These are phyloP conservation scores for Labeo rohita DNA, from an alignment of 2,113 vertebrate genomes.

Conservation along the genomic window DNA sequence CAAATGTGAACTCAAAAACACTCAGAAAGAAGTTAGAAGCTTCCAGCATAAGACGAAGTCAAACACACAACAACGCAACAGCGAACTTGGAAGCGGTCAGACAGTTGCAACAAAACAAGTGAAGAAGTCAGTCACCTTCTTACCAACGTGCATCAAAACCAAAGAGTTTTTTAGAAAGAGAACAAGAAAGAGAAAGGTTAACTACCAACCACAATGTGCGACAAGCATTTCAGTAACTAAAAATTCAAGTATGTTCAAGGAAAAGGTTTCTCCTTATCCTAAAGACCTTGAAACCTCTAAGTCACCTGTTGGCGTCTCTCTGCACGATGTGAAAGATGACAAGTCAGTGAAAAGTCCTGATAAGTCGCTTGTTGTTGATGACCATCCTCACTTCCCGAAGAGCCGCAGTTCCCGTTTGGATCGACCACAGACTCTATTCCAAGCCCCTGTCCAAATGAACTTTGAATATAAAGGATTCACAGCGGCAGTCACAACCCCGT, in stretches of 20 bases:
- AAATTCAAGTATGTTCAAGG: background rate
- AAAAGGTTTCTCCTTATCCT: background rate
- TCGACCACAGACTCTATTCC: constrained; percentile 55
- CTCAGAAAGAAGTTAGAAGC: background rate
- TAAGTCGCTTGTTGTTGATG: constrained; percentile 60
- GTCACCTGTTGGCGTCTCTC: constrained; percentile 9
- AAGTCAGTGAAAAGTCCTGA: constrained; percentile 71
- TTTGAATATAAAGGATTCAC: constrained; percentile 72
- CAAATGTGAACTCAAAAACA: background rate
- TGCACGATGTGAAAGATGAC: constrained; percentile 63
- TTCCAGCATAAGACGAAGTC: background rate
- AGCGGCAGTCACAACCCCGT: constrained; percentile 76
- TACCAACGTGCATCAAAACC: background rate
- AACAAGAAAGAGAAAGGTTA: background rate
- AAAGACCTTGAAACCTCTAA: background rate
- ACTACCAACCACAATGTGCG: background rate
- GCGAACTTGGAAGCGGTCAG: background rate
- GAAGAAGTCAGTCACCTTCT: background rate
- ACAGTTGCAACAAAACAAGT: too few species aligned
- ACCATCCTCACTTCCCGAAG: constrained; percentile 8
- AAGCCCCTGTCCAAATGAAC: constrained; percentile 67
- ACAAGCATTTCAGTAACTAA: background rate
- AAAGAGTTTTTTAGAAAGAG: background rate
- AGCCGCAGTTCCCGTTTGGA: background rate
- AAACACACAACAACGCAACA: background rate